Evolutionary conservation across 2,888 invertebrate genomes (phyloP).

Genomic region (Archips crataeganus): DNA sequence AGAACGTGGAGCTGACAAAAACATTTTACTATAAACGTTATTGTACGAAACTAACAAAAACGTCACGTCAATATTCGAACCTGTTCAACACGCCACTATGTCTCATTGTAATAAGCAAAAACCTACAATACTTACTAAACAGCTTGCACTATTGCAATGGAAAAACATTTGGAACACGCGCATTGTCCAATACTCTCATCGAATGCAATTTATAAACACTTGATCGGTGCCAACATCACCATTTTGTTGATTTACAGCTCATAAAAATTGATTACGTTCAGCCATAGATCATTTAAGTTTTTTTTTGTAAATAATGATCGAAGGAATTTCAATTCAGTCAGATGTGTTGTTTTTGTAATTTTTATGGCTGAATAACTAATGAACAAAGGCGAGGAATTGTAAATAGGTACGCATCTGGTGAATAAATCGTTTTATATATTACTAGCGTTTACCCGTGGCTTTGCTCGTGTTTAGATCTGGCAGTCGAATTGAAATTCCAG

Average conservation of each 20-base stretch:
- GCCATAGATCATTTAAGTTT: constrained; percentile 17
- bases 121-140: background rate
- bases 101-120: background rate
- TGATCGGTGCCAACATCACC: constrained; percentile 19
- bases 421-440: no score
- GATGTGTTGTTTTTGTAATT: background rate
- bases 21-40: background rate
- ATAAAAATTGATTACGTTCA: constrained; percentile 20
- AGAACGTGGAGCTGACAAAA: background rate
- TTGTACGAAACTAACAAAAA: no score
- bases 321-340: background rate
- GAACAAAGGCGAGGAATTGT: no score
- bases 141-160: background rate
- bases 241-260: constrained; percentile 21
- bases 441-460: no score
- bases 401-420: no score
- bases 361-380: no score
- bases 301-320: constrained; percentile 7
- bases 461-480: no score
- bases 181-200: background rate
- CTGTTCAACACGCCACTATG: background rate
- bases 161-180: background rate
- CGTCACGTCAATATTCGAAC: background rate
- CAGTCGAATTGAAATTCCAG: no score
- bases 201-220: constrained; percentile 20